Percentiles rank a stretch among this genome's conserved stretches.
phyloP scores from a whole-genome alignment of 2,797 vertebrate species.

The Hephaestus fuliginosus region DNA sequence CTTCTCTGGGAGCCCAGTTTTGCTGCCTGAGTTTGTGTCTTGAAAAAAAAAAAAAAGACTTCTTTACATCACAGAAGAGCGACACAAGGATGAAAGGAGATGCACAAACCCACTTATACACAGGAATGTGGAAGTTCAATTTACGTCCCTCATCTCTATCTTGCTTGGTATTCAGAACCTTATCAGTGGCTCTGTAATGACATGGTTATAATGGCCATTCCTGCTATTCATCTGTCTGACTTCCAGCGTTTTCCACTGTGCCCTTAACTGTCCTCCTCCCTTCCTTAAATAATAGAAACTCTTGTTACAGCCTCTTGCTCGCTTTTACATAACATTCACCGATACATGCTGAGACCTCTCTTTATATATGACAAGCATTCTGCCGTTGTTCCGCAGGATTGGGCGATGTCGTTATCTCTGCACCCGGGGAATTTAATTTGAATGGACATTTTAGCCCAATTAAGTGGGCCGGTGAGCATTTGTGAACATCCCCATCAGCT shows the following conservation, averaged over 20 bases:
- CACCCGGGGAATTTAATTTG: slow-evolving; percentile 81
- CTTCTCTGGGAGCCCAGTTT: slow-evolving; percentile 50
- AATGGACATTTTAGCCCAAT: slow-evolving; percentile 86
- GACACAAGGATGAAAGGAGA: slow-evolving; percentile 39
- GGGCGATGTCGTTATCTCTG: slow-evolving; percentile 73
- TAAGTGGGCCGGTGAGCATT: slow-evolving; percentile 81
- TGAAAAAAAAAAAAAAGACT: slow-evolving; percentile 23
- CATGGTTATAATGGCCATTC: slow-evolving; percentile 47
- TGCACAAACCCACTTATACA: slow-evolving; percentile 29
- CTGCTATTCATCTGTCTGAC: slow-evolving; percentile 43
- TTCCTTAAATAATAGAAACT: slow-evolving; percentile 58
- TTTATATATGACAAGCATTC: slow-evolving; percentile 50
- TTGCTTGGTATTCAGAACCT: slow-evolving; percentile 49
- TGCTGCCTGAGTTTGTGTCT: slow-evolving; percentile 49
- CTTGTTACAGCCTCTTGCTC: slow-evolving; percentile 43
- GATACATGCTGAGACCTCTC: slow-evolving; percentile 31
- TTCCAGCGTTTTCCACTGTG: slow-evolving; percentile 27
- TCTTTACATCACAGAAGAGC: slow-evolving; percentile 47
- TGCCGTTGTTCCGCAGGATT: slow-evolving; percentile 55
- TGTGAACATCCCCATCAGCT: slow-evolving; percentile 84
- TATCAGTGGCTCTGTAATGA: slow-evolving; percentile 50
- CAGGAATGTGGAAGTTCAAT: slow-evolving; percentile 51
- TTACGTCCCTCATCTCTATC: slow-evolving; percentile 45
- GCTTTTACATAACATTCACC: slow-evolving; percentile 46
- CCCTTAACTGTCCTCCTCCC: slow-evolving; percentile 20